Conservation (phyloP, 2,113 vertebrate species). For the Psettodes erumei region DNA sequence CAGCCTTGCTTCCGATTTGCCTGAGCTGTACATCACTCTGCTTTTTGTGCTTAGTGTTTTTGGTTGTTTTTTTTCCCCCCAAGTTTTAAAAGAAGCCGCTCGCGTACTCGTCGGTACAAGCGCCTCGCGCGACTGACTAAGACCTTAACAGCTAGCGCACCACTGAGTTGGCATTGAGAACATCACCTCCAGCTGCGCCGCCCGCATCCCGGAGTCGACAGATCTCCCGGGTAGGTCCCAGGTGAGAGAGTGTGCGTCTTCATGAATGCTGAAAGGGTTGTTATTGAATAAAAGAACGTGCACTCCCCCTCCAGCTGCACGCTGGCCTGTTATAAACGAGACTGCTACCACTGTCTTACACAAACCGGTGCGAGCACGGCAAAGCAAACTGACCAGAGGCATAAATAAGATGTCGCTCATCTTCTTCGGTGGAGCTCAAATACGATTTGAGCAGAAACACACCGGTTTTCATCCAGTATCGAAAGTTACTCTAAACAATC, state of each 20-base stretch:
- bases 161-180: background rate
- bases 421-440: too few species aligned
- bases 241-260: background rate
- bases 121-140: background rate
- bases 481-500: too few species aligned
- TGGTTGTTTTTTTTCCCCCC: too few species aligned
- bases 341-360: background rate
- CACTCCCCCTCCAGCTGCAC: background rate
- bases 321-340: constrained; percentile 7
- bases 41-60: too few species aligned
- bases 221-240: background rate
- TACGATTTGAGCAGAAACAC: too few species aligned
- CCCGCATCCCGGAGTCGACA: constrained; percentile 1
- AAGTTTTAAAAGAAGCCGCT: background rate
- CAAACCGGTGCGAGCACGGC: background rate
- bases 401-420: background rate
- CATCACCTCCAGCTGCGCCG: constrained; percentile 1
- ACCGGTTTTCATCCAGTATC: too few species aligned
- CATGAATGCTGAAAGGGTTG: constrained; percentile 11
- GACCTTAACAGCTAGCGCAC: background rate
- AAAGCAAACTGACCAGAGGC: background rate
- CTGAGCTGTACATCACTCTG: background rate
- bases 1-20: background rate
- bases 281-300: background rate
- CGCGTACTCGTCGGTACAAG: constrained; percentile 1